Evolutionary conservation across 1,140 invertebrate genomes (phyloP).

Genomic region (Dreissena polymorpha): DNA sequence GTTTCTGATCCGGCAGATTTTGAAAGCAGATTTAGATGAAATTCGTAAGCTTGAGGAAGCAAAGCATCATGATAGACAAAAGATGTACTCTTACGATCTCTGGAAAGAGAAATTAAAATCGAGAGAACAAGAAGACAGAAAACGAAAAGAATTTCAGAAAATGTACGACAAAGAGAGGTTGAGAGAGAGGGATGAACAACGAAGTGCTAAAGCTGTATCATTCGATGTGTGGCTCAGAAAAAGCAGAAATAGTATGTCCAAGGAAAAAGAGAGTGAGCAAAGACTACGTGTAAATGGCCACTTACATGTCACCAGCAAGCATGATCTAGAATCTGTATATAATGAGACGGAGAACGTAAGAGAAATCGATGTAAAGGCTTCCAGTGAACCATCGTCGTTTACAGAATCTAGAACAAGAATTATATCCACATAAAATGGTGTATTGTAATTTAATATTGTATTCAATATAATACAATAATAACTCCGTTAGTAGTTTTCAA

Average conservation of each 20-base stretch:
- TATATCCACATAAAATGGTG: no score
- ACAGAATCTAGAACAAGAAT: no score
- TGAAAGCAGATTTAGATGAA: slow-evolving; percentile 63
- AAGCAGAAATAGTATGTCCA: slow-evolving; percentile 44
- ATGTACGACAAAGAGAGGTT: slow-evolving; percentile 53
- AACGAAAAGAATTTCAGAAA: slow-evolving; percentile 53
- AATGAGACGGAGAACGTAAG: neutral
- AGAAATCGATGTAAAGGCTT: no score
- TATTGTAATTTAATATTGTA: no score
- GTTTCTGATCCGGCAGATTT: slow-evolving; percentile 63
- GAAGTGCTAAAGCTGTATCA: slow-evolving; percentile 35
- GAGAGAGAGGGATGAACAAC: slow-evolving; percentile 33
- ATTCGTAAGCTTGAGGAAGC: slow-evolving; percentile 62
- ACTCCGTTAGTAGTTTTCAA: no score
- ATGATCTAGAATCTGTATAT: neutral
- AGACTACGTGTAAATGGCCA: neutral
- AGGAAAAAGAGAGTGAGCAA: slow-evolving; percentile 17
- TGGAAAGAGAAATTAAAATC: slow-evolving; percentile 54
- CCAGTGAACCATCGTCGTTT: no score
- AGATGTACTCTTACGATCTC: slow-evolving; percentile 50
- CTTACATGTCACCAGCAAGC: neutral
- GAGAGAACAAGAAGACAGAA: slow-evolving; percentile 46
- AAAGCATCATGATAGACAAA: slow-evolving; percentile 46
- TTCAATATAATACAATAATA: no score
- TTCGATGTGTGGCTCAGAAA: slow-evolving; percentile 54